phyloP scores from a whole-genome alignment of 2,888 invertebrate genomes.

The Euzophera pinguis region DNA sequence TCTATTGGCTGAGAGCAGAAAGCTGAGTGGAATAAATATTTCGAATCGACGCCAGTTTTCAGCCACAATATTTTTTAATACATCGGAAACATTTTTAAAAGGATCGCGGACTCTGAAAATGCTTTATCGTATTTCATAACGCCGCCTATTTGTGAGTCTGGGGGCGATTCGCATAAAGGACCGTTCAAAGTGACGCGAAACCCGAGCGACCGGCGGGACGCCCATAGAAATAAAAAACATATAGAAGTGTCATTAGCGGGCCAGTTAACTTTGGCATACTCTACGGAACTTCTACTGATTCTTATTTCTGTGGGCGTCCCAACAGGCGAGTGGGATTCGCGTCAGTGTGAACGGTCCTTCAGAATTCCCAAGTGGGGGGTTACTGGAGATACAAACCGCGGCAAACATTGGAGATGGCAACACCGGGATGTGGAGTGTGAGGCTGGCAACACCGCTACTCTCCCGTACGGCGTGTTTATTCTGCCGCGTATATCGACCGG shows the following conservation, averaged over 20 bases:
- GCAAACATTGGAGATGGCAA: conserved; percentile 50
- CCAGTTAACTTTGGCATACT: too few relatives aligned
- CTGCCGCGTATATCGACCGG: conserved; percentile 76
- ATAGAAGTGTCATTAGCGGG: too few relatives aligned
- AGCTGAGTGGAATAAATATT: conserved; percentile 34
- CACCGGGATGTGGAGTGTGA: conserved; percentile 31
- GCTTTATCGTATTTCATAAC: conserved; percentile 32
- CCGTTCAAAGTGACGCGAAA: too few relatives aligned
- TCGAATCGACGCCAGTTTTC: conserved; percentile 19
- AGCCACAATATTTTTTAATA: conserved; percentile 5
- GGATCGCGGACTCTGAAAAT: conserved; percentile 11
- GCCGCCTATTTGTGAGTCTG: conserved; percentile 31
- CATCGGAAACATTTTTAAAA: conserved; percentile 11
- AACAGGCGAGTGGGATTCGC: too few relatives aligned
- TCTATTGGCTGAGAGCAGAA: conserved; percentile 21
- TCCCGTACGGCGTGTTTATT: conserved; percentile 72
- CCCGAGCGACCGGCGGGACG: too few relatives aligned
- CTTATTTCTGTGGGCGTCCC: too few relatives aligned
- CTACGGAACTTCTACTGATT: too few relatives aligned
- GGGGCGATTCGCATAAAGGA: conserved; percentile 27
- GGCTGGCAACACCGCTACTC: conserved; percentile 59
- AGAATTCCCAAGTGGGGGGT: conserved; percentile 26
- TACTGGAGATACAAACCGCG: conserved; percentile 43
- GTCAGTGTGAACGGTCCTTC: too few relatives aligned
- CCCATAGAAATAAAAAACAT: too few relatives aligned